Conservation (phyloP, 2,888 invertebrate species). For the Anticlea derivata region DNA sequence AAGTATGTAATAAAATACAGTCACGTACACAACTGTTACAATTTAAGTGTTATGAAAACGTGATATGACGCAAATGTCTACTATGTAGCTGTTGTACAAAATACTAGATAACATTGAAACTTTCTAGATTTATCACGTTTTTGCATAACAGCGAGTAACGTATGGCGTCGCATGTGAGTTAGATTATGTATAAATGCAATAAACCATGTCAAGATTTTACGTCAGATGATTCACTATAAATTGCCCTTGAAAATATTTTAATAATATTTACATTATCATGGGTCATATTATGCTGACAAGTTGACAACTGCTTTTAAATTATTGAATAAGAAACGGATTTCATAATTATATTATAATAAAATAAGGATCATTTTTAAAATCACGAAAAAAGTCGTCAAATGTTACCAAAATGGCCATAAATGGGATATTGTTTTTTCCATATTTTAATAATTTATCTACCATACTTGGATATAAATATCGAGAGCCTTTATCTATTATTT, state of each 20-base stretch:
- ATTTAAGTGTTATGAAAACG: background rate
- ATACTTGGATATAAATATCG: no score
- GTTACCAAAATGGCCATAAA: no score
- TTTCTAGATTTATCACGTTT: conserved; percentile 27
- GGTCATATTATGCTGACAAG: background rate
- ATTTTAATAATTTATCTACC: no score
- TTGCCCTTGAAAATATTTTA: conserved; percentile 1
- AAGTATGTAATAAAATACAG: background rate
- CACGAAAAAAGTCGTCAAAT: no score
- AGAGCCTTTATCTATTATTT: no score
- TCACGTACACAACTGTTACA: background rate
- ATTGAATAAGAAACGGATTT: no score
- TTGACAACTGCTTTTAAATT: no score
- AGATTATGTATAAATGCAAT: conserved; percentile 16
- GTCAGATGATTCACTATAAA: conserved; percentile 37
- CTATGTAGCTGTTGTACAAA: background rate
- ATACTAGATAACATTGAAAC: conserved; percentile 10
- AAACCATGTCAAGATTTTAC: conserved; percentile 46
- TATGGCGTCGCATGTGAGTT: conserved; percentile 20
- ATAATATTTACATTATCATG: background rate
- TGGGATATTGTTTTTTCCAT: no score
- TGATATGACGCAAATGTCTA: background rate
- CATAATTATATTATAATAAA: no score
- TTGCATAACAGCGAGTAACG: conserved; percentile 12
- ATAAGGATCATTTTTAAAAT: no score